Base-by-base conservation (phyloP, 2,888 invertebrate genomes). In the Protonemura montana region DNA sequence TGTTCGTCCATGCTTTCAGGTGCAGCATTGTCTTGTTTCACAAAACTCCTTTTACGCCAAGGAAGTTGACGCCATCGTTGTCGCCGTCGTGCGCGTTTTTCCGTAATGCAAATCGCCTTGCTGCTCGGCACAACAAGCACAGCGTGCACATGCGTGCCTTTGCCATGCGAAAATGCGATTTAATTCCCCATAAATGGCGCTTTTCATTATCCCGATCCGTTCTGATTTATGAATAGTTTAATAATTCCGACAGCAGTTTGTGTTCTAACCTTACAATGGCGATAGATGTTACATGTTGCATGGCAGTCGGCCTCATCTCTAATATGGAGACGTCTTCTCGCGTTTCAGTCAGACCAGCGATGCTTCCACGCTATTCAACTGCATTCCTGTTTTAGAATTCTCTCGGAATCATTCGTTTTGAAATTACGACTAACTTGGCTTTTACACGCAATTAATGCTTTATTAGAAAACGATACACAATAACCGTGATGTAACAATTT, bases 151-250 rank as follows among this genome's bases (percentile, higher is more conserved):
- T 59, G 59, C 59, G 21, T 21, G 59, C 3, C 10, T 7, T 21
- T 59, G 59, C 59, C 59, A 21, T 59, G 59, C 59, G 59, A 21
- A 59, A 59, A 59, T 21, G 59, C 21, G 59, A 59, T 59, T 35
- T 59, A 13, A 59, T 59, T 16, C 21, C 21, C 59, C 59, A 59
- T 59, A 59, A 59, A 59, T 59, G 59, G 59, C 59, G 59, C 16
- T 59, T 59, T 59, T 59, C 59, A 59, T 59, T 59, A 59, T 59
- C 59, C 21, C 16, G 16, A 1, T 10, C 16, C 59, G 21, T 59
- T 59, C 59, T 59, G 59, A 59, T 59, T 59, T 59, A 59, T 59
- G 59, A 59, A 59, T 59, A 59, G 59, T 59, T 59, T 59, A 59
- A 21, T 21, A 21, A 59, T 59, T 59, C 59, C 59, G 59, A 59